Evolutionary conservation across 2,113 vertebrate genomes (phyloP).

Genomic region (Loxodonta africana): DNA sequence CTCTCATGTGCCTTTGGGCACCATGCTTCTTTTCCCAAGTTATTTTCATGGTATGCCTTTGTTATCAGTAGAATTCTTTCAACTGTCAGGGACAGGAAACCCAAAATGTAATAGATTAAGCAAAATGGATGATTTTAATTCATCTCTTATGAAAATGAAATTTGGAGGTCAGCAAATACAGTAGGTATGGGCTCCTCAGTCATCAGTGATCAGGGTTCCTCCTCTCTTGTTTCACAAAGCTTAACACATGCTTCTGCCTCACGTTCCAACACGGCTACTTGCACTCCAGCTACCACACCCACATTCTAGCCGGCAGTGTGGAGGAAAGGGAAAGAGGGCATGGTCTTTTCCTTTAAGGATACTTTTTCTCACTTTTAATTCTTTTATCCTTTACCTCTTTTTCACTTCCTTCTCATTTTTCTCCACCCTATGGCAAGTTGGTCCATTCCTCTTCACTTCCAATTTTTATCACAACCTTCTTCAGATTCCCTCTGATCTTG

Average conservation of each 20-base stretch:
- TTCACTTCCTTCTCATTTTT: background rate
- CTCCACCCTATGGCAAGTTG: background rate
- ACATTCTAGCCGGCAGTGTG: background rate
- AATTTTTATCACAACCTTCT: background rate
- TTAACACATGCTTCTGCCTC: background rate
- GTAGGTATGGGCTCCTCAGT: background rate
- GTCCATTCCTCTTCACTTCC: background rate
- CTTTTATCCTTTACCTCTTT: background rate
- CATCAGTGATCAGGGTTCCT: background rate
- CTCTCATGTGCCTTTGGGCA: background rate
- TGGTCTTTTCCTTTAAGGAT: background rate
- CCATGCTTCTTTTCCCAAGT: background rate
- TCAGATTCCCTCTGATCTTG: background rate
- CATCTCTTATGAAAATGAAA: constrained; percentile 18
- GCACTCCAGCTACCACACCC: background rate
- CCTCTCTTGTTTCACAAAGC: background rate
- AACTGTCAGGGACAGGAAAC: background rate
- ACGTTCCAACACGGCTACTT: background rate
- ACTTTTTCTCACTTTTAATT: background rate
- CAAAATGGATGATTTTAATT: background rate
- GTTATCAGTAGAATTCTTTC: background rate
- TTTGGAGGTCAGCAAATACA: background rate
- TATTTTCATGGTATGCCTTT: background rate
- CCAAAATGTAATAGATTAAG: background rate
- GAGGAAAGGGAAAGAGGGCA: background rate